Base-by-base conservation (phyloP, 23 tunicate genomes). In the Ascidia mentula region DNA sequence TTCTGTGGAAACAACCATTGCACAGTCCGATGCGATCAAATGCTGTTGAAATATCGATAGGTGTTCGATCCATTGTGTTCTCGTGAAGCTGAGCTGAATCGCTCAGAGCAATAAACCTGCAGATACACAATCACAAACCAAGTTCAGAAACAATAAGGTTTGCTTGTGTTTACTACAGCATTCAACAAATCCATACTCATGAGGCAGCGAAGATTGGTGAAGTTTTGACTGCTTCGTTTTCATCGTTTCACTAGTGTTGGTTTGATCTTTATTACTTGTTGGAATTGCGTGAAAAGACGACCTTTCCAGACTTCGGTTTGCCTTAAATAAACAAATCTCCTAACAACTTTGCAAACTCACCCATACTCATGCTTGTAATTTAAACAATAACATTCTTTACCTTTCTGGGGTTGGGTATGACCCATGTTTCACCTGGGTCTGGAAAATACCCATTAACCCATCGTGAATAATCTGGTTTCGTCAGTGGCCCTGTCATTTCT, bases 1-100 rank as follows among this genome's bases (percentile, higher is more conserved):
- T 77, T 82, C 45, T 70, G 53, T 91, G 97, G 72, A 91, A 91
- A 73, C 97, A 91, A 17, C 90, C 97, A 32, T 37, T 69, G 73
- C 97, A 91, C 31, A 91, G 84, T 12, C 97, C 97, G 40, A 86
- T 81, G 35, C 82, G 36, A 38, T 86, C 84, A 77, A 61, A 91
- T 30, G 84, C 46, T 22, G 77, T 79, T 38, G 90, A 73, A 13
- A 73, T 32, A 32, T 78, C 75, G 15, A 80, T 40, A 12, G 72
- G 24, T 3, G 15, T 69, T 45, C 37, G 34, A 36, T 32, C 18
- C 18, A 22, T 2, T 32, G 18, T n/a, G 18, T 33, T 33, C 13
- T 70, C 74, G 39, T 70, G 74, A 20, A 70, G 37, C 18, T 33
- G 74, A 3, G 74, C 74, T 28, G 37, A 9, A 34, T 70, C 38